Evolutionary conservation across 1,140 invertebrate species (phyloP).

Genomic region (Atopsyche davidsoni): DNA sequence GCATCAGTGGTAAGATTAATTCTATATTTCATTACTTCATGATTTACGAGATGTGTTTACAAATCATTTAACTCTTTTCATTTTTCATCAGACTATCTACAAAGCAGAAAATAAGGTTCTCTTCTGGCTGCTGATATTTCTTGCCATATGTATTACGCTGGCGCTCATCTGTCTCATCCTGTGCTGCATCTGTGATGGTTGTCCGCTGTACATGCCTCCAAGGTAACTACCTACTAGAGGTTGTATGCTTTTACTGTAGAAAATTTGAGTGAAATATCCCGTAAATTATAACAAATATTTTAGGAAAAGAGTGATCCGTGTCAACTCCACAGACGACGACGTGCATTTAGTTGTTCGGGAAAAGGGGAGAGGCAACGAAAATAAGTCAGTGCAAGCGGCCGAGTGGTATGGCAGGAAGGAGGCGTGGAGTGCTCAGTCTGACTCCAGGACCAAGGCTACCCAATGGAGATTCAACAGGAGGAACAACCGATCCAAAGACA

Average conservation of each 20-base stretch:
- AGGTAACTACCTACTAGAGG: conserved; percentile 45
- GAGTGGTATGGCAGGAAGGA: conserved; percentile 65
- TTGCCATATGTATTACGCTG: conserved; percentile 64
- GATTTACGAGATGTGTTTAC: not conserved
- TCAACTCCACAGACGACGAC: conserved; percentile 67
- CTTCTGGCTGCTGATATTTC: conserved; percentile 68
- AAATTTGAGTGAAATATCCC: conserved; percentile 28
- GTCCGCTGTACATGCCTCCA: conserved; percentile 73
- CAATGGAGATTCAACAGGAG: conserved; percentile 70
- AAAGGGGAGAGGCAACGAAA: conserved; percentile 59
- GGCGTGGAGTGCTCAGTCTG: conserved; percentile 65
- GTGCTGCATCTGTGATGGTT: conserved; percentile 75
- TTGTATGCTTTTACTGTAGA: conserved; percentile 17
- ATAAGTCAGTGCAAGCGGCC: conserved; percentile 63
- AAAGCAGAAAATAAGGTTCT: conserved; percentile 64
- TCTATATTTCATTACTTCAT: conserved; percentile 47
- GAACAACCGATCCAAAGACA: conserved; percentile 48
- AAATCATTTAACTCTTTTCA: too few species aligned
- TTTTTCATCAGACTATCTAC: conserved; percentile 57
- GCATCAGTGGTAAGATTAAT: conserved; percentile 29
- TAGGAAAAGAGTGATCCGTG: conserved; percentile 66
- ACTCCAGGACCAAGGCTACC: conserved; percentile 56
- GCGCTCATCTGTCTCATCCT: conserved; percentile 65
- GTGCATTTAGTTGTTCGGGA: conserved; percentile 60
- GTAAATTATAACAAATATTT: conserved; percentile 38